Evolutionary conservation across 2,888 invertebrate species (phyloP).

Genomic region (Ormyrus rosae): DNA sequence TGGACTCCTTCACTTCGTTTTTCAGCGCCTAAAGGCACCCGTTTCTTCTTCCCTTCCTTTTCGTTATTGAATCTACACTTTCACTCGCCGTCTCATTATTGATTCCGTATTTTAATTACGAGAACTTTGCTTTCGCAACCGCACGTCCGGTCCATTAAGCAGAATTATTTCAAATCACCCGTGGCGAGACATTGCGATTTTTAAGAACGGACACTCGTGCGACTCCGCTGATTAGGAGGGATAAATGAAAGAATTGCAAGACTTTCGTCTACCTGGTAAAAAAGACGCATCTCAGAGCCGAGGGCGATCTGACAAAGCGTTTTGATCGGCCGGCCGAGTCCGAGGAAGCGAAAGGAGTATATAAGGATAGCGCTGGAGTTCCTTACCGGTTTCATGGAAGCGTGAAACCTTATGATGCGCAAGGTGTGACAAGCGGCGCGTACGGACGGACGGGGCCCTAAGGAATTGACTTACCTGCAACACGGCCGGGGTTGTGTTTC

Average conservation of each 20-base stretch:
- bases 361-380: conserved; percentile 41
- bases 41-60: neutral
- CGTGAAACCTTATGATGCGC: conserved; percentile 67
- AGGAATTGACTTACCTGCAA: conserved; percentile 62
- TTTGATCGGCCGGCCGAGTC: conserved; percentile 20
- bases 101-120: no score
- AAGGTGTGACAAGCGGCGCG: conserved; percentile 64
- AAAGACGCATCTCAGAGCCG: conserved; percentile 19
- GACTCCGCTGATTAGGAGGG: no score
- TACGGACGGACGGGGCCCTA: conserved; percentile 15
- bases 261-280: neutral
- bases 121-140: no score
- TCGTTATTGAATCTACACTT: no score
- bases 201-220: neutral
- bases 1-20: neutral
- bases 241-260: neutral
- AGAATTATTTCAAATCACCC: no score
- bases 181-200: no score
- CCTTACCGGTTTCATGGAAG: conserved; percentile 65
- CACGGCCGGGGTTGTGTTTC: conserved; percentile 56
- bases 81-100: no score
- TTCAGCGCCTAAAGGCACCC: neutral
- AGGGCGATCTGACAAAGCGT: conserved; percentile 53
- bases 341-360: neutral
- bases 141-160: no score